Evolutionary conservation across 2,888 invertebrate genomes (phyloP), one percentile per base, ranked within the genome.

Genomic region (Ectemnius continuus): DNA sequence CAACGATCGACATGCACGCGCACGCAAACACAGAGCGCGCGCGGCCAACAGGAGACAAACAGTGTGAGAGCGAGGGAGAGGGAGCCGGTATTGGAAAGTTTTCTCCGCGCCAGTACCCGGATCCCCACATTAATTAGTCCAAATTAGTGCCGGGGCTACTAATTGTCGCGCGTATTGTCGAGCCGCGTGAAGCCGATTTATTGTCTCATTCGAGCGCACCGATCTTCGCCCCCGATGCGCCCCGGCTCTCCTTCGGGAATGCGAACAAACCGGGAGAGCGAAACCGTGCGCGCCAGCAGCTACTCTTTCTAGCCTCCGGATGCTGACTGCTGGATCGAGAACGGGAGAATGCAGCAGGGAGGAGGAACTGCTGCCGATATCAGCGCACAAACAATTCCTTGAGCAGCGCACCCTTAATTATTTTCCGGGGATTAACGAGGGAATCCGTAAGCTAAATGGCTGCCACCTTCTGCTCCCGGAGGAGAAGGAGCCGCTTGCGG

Each of bases 151-250:
- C 79, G 82, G 67, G 70, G 76, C 63, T 81, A 80, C 73, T 79
- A 82, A 83, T 83, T 83, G 79, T 82, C 78, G 75, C 70, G 71
- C 56, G 62, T 65, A 84, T 85, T 85, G 84, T 84, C 62, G 71
- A 71, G 72, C 70, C 70, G 82, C 80, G 84, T 78, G 76, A 85
- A 82, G 80, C 80, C 82, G 80, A 85, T 84, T 85, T 77, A 85
- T 85, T 84, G 83, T 82, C 72, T 68, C 66, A 64, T 69, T 59
- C 73, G 56, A 61, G 45, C 65, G 67, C 66, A 56, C 62, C 52
- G 62, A 61, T 66, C 65, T 64, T 18, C 76, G 70, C n/a, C 45
- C 45, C 61, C 70, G 61, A 68, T 64, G 48, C 61, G 64, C 61
- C 57, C 63, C 73, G 52, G 56, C 20, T 56, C 52, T 28, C 52